Conservation (phyloP, 2,797 vertebrate genomes). For the Knipowitschia caucasica region DNA sequence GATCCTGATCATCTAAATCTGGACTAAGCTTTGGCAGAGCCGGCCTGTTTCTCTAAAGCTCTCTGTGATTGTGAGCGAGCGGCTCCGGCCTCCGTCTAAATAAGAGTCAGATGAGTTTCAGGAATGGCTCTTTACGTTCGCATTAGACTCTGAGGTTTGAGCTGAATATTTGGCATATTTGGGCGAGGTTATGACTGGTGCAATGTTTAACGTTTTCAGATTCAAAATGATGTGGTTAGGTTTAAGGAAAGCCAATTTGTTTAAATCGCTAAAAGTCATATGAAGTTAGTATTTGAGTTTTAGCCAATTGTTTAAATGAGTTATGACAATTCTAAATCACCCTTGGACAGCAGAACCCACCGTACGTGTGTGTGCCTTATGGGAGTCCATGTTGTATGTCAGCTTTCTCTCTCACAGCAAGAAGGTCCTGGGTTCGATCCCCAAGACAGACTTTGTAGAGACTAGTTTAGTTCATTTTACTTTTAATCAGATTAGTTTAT, state of each 20-base stretch:
- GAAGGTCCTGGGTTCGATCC: too few species aligned
- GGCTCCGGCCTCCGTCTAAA: slow-evolving; percentile 35
- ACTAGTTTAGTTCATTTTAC: too few species aligned
- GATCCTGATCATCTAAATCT: slow-evolving; percentile 47
- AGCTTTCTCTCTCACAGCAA: too few species aligned
- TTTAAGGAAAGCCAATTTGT: slow-evolving; percentile 11
- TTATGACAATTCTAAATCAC: slow-evolving; percentile 10
- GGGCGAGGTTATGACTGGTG: slow-evolving; percentile 30
- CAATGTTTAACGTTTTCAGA: slow-evolving; percentile 16
- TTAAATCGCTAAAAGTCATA: slow-evolving; percentile 9
- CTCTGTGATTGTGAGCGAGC: slow-evolving; percentile 59
- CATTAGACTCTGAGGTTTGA: slow-evolving; percentile 32
- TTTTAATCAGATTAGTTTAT: too few species aligned
- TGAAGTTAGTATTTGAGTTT: neutral
- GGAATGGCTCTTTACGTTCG: slow-evolving; percentile 31
- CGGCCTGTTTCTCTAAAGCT: slow-evolving; percentile 56
- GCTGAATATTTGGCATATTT: slow-evolving; percentile 32
- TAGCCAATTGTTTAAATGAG: neutral
- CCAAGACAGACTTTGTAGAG: too few species aligned
- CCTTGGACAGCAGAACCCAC: slow-evolving; percentile 9
- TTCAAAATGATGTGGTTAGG: slow-evolving; percentile 20
- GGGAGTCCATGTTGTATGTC: too few species aligned
- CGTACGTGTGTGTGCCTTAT: too few species aligned
- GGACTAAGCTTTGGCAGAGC: slow-evolving; percentile 49
- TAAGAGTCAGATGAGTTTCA: slow-evolving; percentile 57